Evolutionary conservation across 1,140 invertebrate genomes (phyloP).

Genomic region (Riptortus pedestris): DNA sequence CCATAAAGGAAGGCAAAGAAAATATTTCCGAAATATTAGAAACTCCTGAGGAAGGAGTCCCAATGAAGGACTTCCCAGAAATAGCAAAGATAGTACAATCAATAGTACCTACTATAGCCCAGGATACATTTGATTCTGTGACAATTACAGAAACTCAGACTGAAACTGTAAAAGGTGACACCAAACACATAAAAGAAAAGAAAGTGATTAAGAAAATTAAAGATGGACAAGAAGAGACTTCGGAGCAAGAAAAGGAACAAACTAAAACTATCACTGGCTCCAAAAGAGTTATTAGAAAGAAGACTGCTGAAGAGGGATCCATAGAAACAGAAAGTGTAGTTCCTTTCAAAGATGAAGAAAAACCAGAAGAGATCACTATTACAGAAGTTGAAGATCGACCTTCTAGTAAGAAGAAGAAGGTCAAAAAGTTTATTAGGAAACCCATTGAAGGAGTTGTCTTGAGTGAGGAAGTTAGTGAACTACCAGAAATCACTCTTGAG

Average conservation of each 20-base stretch:
- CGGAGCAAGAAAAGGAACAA: neutral
- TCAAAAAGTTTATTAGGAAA: neutral
- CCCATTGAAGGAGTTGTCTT: neutral
- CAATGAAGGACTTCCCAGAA: no score
- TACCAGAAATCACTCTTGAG: constrained; percentile 26
- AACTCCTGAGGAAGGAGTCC: no score
- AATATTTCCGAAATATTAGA: no score
- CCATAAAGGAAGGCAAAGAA: no score
- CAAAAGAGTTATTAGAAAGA: neutral
- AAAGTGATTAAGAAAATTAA: neutral
- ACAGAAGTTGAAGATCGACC: neutral
- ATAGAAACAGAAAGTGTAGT: neutral
- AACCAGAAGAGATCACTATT: constrained; percentile 31
- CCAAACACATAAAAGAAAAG: neutral
- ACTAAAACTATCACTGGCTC: no score
- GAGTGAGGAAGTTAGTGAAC: constrained; percentile 7
- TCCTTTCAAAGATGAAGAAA: neutral
- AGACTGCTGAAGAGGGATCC: neutral
- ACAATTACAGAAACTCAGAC: neutral
- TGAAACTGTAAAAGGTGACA: neutral
- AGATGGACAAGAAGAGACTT: neutral
- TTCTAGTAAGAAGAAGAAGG: neutral
- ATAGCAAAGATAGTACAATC: no score
- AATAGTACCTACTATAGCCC: neutral
- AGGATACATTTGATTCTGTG: neutral